Base-by-base conservation (phyloP, 1,140 invertebrate species). In the Plutomurus gul region DNA sequence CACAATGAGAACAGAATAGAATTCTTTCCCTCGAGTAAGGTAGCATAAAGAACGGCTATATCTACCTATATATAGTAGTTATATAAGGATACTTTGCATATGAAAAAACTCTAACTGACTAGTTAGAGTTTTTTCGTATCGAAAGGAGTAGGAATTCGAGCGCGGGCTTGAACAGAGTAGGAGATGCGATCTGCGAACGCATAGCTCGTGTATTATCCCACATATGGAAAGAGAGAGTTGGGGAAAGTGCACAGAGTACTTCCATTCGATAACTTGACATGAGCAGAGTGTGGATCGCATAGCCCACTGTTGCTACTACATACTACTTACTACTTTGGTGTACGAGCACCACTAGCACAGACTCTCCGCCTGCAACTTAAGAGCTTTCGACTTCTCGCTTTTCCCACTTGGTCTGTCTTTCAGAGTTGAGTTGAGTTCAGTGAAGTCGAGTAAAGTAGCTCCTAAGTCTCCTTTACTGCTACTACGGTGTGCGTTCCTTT, bases 371-470 rank as follows among this genome's bases (percentile, higher is more conserved):
- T 25, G 25, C 27, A 65, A 27, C 30, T 65, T 65, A 30, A 65
- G 56, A 27, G 56, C 30, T 65, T 65, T 65, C 27, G 27, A 65
- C 56, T 65, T 65, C 27, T 65, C 30, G 56, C 30, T 33, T 65
- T 65, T 65, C 56, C 4, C 56, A 65, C 56, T 65, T 27, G 27
- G 56, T 65, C 27, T 65, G 46, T 27, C 56, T 65, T 65, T 27
- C 36, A 30, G 56, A 65, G 36, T 65, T 30, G 56, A 65, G 56
- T 65, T 27, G 56, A 65, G 56, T 25, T n/a, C n/a, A 65, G 30
- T 25, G 13, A 65, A 65, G 27, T 51, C 10, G 25, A 51, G 56
- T 65, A 65, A 51, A 65, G 56, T 56, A 65, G 56, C 56, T 65
- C 25, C 10, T 33, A 65, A 27, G 22, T 65, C 51, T 56, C 56